These are phyloP conservation scores for Phycodurus eques DNA, from an alignment of 2,113 vertebrate genomes.

Conservation along the genomic window DNA sequence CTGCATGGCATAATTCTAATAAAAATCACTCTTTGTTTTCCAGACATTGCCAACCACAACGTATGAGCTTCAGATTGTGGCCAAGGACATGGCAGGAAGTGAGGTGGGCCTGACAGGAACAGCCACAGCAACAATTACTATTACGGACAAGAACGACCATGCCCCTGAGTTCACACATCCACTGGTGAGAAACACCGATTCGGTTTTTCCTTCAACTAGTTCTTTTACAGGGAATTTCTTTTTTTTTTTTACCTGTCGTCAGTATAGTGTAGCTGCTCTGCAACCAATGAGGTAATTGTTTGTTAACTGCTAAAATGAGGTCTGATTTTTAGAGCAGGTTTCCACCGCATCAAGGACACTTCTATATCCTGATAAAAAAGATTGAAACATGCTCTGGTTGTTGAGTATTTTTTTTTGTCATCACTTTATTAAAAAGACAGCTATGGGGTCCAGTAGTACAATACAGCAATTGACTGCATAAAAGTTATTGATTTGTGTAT, in stretches of 20 bases:
- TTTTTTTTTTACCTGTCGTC: not conserved
- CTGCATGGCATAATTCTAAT: not conserved
- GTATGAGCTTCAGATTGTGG: conserved; percentile 92
- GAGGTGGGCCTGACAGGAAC: conserved; percentile 93
- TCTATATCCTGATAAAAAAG: not conserved
- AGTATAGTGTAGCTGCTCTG: not conserved
- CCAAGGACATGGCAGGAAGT: conserved; percentile 93
- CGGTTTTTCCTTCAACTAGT: not conserved
- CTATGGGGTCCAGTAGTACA: not conserved
- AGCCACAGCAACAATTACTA: conserved; percentile 91
- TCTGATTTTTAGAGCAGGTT: conserved; percentile 13
- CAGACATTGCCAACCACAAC: conserved; percentile 91
- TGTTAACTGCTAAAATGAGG: conserved; percentile 10
- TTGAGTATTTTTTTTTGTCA: not conserved
- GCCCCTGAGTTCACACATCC: conserved; percentile 94
- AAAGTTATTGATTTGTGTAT: not conserved
- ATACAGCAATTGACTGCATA: not conserved
- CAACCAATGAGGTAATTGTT: conserved; percentile 5
- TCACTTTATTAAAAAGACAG: not conserved
- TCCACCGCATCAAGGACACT: not conserved
- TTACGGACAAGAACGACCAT: conserved; percentile 96
- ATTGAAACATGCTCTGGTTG: not conserved
- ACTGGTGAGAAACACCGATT: conserved; percentile 77
- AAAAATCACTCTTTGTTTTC: conserved; percentile 10
- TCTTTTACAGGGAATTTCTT: not conserved